Evolutionary conservation across 2,113 vertebrate species (phyloP), one percentile per base, ranked within the genome.

Genomic region (Piprites chloris): DNA sequence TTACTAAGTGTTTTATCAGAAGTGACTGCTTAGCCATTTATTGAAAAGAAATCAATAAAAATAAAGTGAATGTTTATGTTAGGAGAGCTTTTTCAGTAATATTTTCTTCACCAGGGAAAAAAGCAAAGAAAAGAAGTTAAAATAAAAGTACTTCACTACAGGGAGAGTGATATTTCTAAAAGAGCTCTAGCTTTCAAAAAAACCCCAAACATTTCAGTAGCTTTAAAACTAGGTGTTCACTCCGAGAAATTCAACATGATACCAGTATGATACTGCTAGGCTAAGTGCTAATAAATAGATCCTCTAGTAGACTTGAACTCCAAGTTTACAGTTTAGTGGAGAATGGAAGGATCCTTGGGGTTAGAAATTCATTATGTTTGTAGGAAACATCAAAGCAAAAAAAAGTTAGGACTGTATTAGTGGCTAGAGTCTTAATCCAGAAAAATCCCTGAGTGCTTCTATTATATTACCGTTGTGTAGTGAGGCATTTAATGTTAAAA

Each of bases 11-110:
- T 69, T 94, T 90, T 88, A 88, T 94, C 13, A 6, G n/a, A 91
- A 93, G 28, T 61, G 52, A 69, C 67, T 95, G 23, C 55, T 33
- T 53, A 53, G 66, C n/a, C 39, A 84, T 92, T 93, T 91, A 27
- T 85, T 87, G 74, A 91, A 93, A 93, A 94, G 6, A 84, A 90
- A 94, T 96, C 83, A 94, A 96, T 95, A 92, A 73, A 89, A 94
- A 85, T 52, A 93, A 68, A 79, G 47, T 2, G 2, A 87, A 24
- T 49, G 33, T 85, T 94, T 93, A 30, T 73, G n/a, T 77, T 66
- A 83, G 71, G 85, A 80, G 53, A 83, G 49, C 28, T 83, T 88
- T 90, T 90, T 20, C 22, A 79, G 46, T 80, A 85, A 22, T 83
- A 55, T 86, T 88, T 88, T 90, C 46, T 90, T 33, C 9, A 68